Evolutionary conservation across 2,888 invertebrate genomes (phyloP), one percentile per base, ranked within the genome.

Genomic region (Sesia apiformis): DNA sequence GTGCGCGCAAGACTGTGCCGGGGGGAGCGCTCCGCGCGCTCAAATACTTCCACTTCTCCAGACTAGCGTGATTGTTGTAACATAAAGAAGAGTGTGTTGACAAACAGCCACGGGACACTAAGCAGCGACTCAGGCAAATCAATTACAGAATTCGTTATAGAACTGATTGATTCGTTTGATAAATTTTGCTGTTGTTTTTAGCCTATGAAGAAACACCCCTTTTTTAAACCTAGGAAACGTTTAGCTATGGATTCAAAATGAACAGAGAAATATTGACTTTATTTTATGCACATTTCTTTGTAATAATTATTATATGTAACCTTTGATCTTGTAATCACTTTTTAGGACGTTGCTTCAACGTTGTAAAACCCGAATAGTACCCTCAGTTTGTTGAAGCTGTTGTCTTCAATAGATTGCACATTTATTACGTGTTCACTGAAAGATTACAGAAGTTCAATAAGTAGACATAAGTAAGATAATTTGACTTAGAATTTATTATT

Each of bases 1-100:
- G 81, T 56, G 67, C 65, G 77, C 81, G 81, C 76, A 63, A 56
- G 40, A 88, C 88, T 88, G 82, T 62, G 59, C 46, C 70, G 66
- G 70, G 72, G 72, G 71, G 65, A 59, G 52, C 8, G 56, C 42
- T 41, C 65, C 66, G 55, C 59, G 59, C 69, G 64, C 60, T 81
- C 76, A 85, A 81, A 88, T 87, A 87, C 79, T 81, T 66, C 87
- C 86, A 85, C 86, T 81, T 70, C 87, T 57, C 55, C 52, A 39
- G 76, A 74, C 69, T 65, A 63, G 54, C 40, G 54, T 40, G 7
- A 6, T 57, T 66, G 63, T 64, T 64, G 69, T 60, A 67, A 72
- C 53, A 38, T 40, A 40, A 50, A 39, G 52, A 52, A 53, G 56
- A 55, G 46, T 42, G 60, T 61, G 61, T 63, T 63, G 63, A 65